phyloP scores from a whole-genome alignment of 2,797 vertebrate genomes.

The Megaceryle alcyon region DNA sequence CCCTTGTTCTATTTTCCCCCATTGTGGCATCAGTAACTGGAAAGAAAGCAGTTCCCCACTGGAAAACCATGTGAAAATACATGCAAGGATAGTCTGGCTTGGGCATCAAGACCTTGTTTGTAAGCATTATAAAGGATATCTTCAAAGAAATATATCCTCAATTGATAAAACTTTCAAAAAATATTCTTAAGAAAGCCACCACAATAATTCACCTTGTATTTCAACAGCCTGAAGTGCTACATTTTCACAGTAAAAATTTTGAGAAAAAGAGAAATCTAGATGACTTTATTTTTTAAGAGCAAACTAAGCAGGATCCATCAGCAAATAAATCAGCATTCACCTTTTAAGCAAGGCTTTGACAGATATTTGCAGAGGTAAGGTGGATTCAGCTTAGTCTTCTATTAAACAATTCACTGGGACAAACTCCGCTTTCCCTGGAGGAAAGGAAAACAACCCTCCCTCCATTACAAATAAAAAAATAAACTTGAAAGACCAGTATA shows the following conservation, averaged over 20 bases:
- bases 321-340: not conserved
- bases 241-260: not conserved
- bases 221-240: not conserved
- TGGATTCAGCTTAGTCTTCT: not conserved
- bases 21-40: not conserved
- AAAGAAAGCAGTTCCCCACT: not conserved
- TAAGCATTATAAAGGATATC: not conserved
- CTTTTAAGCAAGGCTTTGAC: not conserved
- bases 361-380: not conserved
- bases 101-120: not conserved
- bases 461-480: not conserved
- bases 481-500: not conserved
- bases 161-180: not conserved
- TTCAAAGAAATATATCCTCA: not conserved
- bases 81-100: not conserved
- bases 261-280: not conserved
- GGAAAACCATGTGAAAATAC: not conserved
- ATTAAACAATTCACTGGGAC: not conserved
- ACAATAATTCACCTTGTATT: not conserved
- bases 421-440: not conserved
- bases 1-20: not conserved
- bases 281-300: not conserved
- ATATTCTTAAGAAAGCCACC: not conserved
- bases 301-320: not conserved
- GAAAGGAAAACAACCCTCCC: not conserved